phyloP scores from a whole-genome alignment of 1,140 invertebrate species.

The Epicauta chinensis region DNA sequence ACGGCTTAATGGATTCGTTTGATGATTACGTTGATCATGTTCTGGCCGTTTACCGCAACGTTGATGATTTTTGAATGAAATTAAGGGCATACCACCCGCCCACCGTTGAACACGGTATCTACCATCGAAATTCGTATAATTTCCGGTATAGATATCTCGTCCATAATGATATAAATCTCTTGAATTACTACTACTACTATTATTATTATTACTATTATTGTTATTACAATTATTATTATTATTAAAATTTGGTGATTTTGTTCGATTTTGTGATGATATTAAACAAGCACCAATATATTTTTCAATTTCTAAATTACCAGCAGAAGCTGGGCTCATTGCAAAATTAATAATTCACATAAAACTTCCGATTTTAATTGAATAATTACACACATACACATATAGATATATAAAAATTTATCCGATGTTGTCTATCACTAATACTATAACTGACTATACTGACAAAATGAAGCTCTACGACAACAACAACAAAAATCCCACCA shows the following conservation, averaged over 20 bases:
- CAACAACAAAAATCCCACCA: slow-evolving; percentile 7
- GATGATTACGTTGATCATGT: slow-evolving; percentile 25
- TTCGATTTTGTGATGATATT: slow-evolving; percentile 50
- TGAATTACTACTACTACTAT: background rate
- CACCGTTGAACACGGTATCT: slow-evolving; percentile 25
- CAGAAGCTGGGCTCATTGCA: slow-evolving; percentile 55
- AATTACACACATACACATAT: no score
- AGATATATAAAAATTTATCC: no score
- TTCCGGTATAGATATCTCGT: slow-evolving; percentile 1
- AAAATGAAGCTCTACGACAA: no score
- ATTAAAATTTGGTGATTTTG: slow-evolving; percentile 18
- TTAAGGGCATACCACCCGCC: slow-evolving; percentile 37
- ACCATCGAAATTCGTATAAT: slow-evolving; percentile 1
- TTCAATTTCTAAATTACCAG: slow-evolving; percentile 54
- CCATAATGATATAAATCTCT: background rate
- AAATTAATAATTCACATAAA: no score
- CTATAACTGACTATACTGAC: no score
- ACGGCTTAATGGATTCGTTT: slow-evolving; percentile 49
- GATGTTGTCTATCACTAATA: no score
- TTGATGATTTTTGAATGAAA: slow-evolving; percentile 32
- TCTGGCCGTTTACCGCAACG: slow-evolving; percentile 14
- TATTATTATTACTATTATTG: background rate
- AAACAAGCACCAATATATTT: slow-evolving; percentile 59
- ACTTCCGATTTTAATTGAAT: no score
- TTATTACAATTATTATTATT: background rate